Base-by-base conservation (phyloP, 2,797 vertebrate genomes). In the Iguana delicatissima region DNA sequence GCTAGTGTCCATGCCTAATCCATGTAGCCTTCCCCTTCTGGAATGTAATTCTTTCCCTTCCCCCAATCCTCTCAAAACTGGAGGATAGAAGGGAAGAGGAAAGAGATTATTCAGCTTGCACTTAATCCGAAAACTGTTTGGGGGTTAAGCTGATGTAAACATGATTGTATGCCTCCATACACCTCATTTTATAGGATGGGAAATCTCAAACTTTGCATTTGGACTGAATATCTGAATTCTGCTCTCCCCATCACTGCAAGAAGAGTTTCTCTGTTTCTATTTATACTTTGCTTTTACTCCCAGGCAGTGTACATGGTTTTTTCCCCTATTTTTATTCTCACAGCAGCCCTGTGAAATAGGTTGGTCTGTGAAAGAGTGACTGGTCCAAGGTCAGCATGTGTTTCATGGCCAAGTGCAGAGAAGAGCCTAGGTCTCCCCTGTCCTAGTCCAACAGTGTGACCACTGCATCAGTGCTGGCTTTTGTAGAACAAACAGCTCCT, bases 1-100 rank as follows among this genome's bases (percentile, higher is more conserved):
- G 67, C n/a, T 57, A 42, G 46, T 46, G 24, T 81, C 42, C 18
- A 55, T 52, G 50, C 80, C 81, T 91, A 57, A 91, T 91, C 84
- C 55, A 42, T 55, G 20, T 59, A 80, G 46, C 26, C 20, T 85
- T 76, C 55, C 32, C 79, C 67, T 86, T 79, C 46, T 84, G 80
- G 46, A 87, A 77, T 77, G 62, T 87, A 26, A 26, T 67, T 87
- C 82, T 42, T 16, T 82, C 55, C 3, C 85, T n/a, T 35, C 42
- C 32, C 80, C 59, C 73, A 77, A 32, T n/a, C 46, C 80, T 81
- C 59, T 90, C 74, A 67, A 83, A 64, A 79, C 42, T 42, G 35
- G 73, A 35, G 73, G 32, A 32, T 24, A 72, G 32, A 46, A 6
- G 57, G 35, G 73, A 26, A 62, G 20, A 22, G 32, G 80, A 42